Evolutionary conservation across 2,888 invertebrate species (phyloP), one percentile per base, ranked within the genome.

Genomic region (Idaea biselata): DNA sequence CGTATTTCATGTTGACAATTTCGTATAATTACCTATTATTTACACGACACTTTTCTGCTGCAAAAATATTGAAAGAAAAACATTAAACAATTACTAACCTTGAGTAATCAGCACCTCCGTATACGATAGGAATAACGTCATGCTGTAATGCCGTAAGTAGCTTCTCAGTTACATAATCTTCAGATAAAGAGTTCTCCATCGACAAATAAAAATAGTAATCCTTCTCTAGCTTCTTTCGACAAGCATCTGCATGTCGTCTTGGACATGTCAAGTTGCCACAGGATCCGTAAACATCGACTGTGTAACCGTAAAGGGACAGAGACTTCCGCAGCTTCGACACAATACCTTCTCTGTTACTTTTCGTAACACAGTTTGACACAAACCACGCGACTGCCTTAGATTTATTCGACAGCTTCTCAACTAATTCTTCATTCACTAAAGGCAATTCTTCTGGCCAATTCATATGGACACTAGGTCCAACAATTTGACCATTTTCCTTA

Each of bases 131-230:
- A 11, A 96, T 87, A 8, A 94, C 88, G 76, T 94, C 86, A 79
- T 94, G 93, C 73, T 94, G 91, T 64, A 93, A 70, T 16, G 93
- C 88, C 58, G 91, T 93, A 76, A 94, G 94, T 70, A 96, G 86
- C 79, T 96, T 96, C 77, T 91, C 91, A 0, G 91, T 89, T 2
- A 91, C 87, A 58, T 91, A 91, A 70, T 91, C 91, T 58, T 87
- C 88, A 73, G 95, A 95, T 71, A 95, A 94, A 1, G 95, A 95
- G 81, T 96, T 96, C 83, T 96, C 96, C 74, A 96, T 95, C 0
- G 94, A 87, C 67, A 96, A 82, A 76, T 96, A 96, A 78, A 96
- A 96, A 78, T 94, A 96, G 82, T 96, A 96, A 63, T 95, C 90
- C 14, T 81, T 86, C 67, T 93, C 91, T 57, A 94, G 66, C 70